Evolutionary conservation across 2,113 vertebrate genomes (phyloP).

Genomic region (Acinonyx jubatus): DNA sequence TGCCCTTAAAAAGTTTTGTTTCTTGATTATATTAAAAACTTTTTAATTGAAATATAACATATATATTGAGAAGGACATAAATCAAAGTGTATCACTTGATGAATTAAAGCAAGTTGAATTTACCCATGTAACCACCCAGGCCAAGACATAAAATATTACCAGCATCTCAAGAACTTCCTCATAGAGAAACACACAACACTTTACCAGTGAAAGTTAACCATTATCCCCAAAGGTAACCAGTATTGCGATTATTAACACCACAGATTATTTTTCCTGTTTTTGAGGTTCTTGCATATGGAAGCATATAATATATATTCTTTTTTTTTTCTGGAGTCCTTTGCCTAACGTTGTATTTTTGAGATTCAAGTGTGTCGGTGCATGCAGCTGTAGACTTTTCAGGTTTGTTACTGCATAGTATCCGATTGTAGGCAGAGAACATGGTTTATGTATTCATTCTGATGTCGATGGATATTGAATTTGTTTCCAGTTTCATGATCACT

Average conservation of each 20-base stretch:
- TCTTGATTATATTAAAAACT: background rate
- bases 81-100: background rate
- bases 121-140: background rate
- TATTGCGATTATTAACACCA: background rate
- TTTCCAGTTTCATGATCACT: background rate
- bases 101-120: background rate
- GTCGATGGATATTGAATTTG: background rate
- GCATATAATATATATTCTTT: background rate
- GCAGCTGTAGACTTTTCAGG: background rate
- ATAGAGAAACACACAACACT: background rate
- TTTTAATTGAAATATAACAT: background rate
- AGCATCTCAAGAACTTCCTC: background rate
- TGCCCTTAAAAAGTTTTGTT: background rate
- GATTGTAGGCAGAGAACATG: background rate
- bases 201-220: background rate
- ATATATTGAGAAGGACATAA: background rate
- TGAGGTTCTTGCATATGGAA: background rate
- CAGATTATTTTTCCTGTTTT: background rate
- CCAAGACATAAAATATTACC: background rate
- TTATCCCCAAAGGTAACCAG: background rate
- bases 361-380: background rate
- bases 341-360: background rate
- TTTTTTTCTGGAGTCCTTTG: background rate
- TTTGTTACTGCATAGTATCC: background rate
- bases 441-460: background rate